Percentiles rank a stretch among this genome's conserved stretches.
Evolutionary conservation across 64 coral and sea anemone genomes (phyloP).

Genomic region (Astreopora myriophthalma): DNA sequence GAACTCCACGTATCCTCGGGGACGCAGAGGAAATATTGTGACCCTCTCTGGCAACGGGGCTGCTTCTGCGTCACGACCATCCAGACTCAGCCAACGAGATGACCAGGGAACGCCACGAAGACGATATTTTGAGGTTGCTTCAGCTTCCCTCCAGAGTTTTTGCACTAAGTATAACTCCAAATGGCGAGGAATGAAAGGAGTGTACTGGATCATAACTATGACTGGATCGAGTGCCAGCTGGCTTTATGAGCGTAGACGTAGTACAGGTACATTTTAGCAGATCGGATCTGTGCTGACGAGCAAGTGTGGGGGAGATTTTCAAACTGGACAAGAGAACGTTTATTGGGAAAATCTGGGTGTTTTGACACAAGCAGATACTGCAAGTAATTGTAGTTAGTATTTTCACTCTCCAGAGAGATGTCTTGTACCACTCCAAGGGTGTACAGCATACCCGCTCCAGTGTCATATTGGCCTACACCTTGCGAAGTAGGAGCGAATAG

Average conservation of each 20-base stretch:
- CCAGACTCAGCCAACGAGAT: conserved; percentile 1
- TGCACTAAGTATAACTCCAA: conserved; percentile 39
- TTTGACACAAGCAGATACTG: conserved; percentile 44
- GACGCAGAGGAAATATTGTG: neutral
- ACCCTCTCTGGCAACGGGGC: neutral
- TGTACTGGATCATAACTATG: neutral
- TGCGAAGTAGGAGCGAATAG: neutral
- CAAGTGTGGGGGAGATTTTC: conserved; percentile 21
- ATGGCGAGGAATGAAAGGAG: conserved; percentile 51
- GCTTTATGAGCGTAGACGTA: conserved; percentile 60
- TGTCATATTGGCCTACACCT: neutral
- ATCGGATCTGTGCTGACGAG: neutral
- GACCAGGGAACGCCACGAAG: neutral
- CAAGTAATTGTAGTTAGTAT: neutral
- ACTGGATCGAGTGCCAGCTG: neutral
- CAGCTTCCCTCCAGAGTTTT: conserved; percentile 25
- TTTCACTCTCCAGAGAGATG: conserved; percentile 6
- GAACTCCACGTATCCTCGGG: conserved; percentile 27
- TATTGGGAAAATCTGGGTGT: conserved; percentile 54
- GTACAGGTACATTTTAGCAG: conserved; percentile 67
- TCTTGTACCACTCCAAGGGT: conserved; percentile 49
- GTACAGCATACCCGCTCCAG: conserved; percentile 30
- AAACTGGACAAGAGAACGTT: conserved; percentile 81
- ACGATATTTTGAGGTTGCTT: conserved; percentile 20
- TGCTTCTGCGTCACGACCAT: conserved; percentile 46